Percentiles rank a stretch among this genome's conserved stretches.
These are phyloP conservation scores for Euura lappo DNA, from an alignment of 1,140 invertebrate species.

Conservation along the genomic window DNA sequence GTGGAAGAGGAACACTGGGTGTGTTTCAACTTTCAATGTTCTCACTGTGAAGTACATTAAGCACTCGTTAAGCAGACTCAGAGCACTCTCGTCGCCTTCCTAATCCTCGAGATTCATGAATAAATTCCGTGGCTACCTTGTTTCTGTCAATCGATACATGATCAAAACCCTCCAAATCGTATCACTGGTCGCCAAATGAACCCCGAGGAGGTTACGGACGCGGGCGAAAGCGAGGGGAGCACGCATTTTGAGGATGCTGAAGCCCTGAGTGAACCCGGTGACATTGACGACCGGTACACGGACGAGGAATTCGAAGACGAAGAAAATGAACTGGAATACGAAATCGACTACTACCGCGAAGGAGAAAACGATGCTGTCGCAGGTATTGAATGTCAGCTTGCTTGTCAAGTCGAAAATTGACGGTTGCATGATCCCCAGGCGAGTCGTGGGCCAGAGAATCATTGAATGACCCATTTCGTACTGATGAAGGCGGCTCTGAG, in stretches of 20 bases:
- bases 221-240: neutral
- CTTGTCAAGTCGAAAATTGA: too few relatives aligned
- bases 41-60: neutral
- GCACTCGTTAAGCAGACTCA: too few relatives aligned
- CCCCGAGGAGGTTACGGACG: neutral
- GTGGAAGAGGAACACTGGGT: neutral
- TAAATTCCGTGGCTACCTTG: too few relatives aligned
- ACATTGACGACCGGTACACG: neutral
- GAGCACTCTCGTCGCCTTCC: too few relatives aligned
- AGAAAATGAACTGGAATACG: neutral
- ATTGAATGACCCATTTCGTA: too few relatives aligned
- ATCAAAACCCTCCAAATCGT: too few relatives aligned
- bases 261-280: neutral
- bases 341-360: neutral
- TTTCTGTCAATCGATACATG: too few relatives aligned
- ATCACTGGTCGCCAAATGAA: too few relatives aligned
- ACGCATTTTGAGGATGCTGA: neutral
- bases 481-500: neutral
- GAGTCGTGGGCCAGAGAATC: too few relatives aligned
- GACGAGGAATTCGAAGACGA: neutral
- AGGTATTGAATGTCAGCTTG: neutral
- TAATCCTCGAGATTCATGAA: too few relatives aligned
- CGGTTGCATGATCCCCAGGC: too few relatives aligned
- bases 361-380: neutral
- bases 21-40: conserved; percentile 4